Conservation (phyloP, 2,797 vertebrate species). For the Neosilurus hyrtlii region DNA sequence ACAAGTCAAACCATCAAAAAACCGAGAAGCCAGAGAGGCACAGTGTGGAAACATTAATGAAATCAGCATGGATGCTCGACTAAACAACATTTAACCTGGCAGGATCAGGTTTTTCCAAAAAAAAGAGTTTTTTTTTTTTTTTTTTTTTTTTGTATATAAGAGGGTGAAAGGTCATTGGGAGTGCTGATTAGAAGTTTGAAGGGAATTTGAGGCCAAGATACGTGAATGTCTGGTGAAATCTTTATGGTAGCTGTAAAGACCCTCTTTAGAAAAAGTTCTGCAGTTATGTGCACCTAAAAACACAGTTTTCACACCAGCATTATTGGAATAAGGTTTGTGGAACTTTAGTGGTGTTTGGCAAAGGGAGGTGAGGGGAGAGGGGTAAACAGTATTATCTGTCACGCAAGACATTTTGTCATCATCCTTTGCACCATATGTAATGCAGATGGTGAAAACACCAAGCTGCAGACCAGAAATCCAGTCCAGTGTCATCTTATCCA, state of each 20-base stretch:
- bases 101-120: constrained; percentile 18
- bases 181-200: constrained; percentile 1
- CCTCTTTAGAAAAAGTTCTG: neutral
- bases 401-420: constrained; percentile 23
- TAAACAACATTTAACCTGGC: constrained; percentile 46
- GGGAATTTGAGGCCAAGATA: constrained; percentile 19
- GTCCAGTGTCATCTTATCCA: constrained; percentile 1
- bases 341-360: neutral
- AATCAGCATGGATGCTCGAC: constrained; percentile 54
- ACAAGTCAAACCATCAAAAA: constrained; percentile 53
- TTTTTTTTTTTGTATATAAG: neutral
- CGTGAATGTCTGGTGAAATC: neutral
- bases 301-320: neutral
- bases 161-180: neutral
- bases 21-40: constrained; percentile 45
- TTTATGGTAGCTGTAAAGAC: constrained; percentile 14
- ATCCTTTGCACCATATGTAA: constrained; percentile 22
- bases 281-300: neutral
- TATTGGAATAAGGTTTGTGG: neutral
- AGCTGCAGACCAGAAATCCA: constrained; percentile 8
- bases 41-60: constrained; percentile 56
- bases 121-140: neutral
- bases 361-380: neutral
- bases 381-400: constrained; percentile 20
- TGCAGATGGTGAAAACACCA: constrained; percentile 15